Evolutionary conservation across 1,140 invertebrate species (phyloP).

Genomic region (Monomorium pharaonis): DNA sequence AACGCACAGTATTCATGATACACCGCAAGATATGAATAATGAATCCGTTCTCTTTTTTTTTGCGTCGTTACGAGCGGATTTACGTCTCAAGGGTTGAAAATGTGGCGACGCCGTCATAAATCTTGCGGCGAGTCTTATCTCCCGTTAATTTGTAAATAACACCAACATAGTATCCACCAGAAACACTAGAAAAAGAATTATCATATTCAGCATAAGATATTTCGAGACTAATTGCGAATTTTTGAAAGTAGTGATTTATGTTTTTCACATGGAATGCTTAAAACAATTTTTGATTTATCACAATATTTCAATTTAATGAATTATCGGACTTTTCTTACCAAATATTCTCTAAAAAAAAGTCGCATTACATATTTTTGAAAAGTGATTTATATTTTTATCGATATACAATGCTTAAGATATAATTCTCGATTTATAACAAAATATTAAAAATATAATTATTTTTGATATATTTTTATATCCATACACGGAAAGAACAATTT

Average conservation of each 20-base stretch:
- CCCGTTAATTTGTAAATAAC: constrained; percentile 56
- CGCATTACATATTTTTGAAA: not conserved
- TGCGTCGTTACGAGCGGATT: constrained; percentile 22
- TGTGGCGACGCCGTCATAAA: constrained; percentile 55
- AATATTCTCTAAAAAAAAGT: too few relatives aligned
- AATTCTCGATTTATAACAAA: not conserved
- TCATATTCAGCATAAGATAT: not conserved
- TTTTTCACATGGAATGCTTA: not conserved
- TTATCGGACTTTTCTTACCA: too few relatives aligned
- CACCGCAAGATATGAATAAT: constrained; percentile 51
- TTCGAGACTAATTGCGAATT: not conserved
- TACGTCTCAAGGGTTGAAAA: constrained; percentile 40
- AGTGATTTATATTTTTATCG: not conserved
- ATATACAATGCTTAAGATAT: not conserved
- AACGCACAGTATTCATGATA: not conserved
- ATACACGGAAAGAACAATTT: too few relatives aligned
- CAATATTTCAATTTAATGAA: too few relatives aligned
- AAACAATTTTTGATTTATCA: not conserved
- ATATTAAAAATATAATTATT: not conserved
- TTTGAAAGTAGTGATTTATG: not conserved
- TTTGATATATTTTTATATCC: too few relatives aligned
- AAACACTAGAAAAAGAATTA: constrained; percentile 12
- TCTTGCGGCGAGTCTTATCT: constrained; percentile 8
- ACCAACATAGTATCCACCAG: constrained; percentile 23
- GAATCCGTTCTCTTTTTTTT: constrained; percentile 28